Evolutionary conservation across 2,797 vertebrate species (phyloP).

Genomic region (Lagocephalus sceleratus): DNA sequence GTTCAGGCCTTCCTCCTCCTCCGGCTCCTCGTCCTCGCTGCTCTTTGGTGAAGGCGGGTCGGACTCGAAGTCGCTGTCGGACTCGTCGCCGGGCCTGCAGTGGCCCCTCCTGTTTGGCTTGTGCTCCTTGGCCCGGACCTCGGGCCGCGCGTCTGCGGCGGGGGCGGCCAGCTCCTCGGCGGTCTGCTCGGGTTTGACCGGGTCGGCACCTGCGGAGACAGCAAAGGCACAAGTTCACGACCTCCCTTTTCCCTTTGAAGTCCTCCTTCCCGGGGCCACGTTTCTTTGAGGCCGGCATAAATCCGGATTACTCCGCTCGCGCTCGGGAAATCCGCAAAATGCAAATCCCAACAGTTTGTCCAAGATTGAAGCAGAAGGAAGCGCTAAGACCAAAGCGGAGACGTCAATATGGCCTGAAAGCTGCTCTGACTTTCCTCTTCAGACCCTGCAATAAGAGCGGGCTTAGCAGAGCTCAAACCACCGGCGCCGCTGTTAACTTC

Average conservation of each 20-base stretch:
- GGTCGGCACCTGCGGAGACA: constrained; percentile 22
- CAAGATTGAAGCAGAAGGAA: constrained; percentile 51
- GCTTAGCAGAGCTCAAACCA: constrained; percentile 18
- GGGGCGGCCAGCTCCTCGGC: constrained; percentile 35
- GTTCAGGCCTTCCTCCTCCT: constrained; percentile 88
- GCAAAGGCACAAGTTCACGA: neutral
- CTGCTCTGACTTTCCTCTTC: constrained; percentile 35
- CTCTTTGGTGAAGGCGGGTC: constrained; percentile 95
- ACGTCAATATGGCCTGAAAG: constrained; percentile 59
- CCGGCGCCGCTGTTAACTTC: constrained; percentile 28
- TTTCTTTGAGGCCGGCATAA: constrained; percentile 10
- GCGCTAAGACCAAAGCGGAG: constrained; percentile 25
- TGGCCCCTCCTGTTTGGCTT: constrained; percentile 62
- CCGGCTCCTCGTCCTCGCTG: constrained; percentile 90
- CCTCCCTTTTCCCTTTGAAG: neutral
- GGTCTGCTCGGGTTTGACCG: constrained; percentile 60
- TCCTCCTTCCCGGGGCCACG: neutral
- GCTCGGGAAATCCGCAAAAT: constrained; percentile 29
- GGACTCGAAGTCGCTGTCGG: constrained; percentile 96
- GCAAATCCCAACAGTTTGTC: constrained; percentile 60
- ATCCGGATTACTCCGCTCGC: constrained; percentile 64
- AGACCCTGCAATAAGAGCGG: constrained; percentile 11
- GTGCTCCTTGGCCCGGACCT: constrained; percentile 59
- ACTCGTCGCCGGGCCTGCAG: constrained; percentile 77
- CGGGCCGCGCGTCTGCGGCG: neutral